Conservation (phyloP, 2,888 invertebrate genomes). For the Caenorhabditis plicata region DNA sequence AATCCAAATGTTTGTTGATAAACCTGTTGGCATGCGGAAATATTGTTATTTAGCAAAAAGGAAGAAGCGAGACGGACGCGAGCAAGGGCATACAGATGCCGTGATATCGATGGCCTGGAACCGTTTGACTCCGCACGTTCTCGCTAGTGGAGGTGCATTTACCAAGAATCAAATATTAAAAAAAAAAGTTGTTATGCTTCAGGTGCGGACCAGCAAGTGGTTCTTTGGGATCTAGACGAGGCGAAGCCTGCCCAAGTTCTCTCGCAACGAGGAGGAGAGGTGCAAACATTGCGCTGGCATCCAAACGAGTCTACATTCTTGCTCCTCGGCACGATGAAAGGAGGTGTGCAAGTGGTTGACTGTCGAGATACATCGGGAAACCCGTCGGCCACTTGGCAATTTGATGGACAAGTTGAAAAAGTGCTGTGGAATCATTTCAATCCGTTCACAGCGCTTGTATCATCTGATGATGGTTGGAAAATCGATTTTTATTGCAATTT, state of each 20-base stretch:
- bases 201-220: constrained; percentile 79
- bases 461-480: constrained; percentile 50
- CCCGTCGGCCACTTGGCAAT: constrained; percentile 71
- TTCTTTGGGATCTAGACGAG: constrained; percentile 88
- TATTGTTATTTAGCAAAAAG: constrained; percentile 17
- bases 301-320: constrained; percentile 80
- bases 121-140: constrained; percentile 71
- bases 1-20: constrained; percentile 5
- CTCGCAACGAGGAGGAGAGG: constrained; percentile 32
- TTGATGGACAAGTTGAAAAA: constrained; percentile 82
- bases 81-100: constrained; percentile 79
- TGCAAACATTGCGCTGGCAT: constrained; percentile 81
- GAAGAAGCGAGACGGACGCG: constrained; percentile 53
- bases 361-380: constrained; percentile 39
- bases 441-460: constrained; percentile 78
- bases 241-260: constrained; percentile 73
- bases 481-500: not conserved
- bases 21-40: not conserved
- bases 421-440: constrained; percentile 82
- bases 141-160: constrained; percentile 85
- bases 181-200: not conserved
- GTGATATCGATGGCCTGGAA: constrained; percentile 92
- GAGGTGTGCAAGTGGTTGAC: constrained; percentile 66
- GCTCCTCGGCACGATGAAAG: constrained; percentile 81
- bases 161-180: constrained; percentile 1